Percentiles rank a stretch among this genome's conserved stretches.
Conservation (phyloP, 64 coral and sea anemone species). For the Platygyra sinensis region DNA sequence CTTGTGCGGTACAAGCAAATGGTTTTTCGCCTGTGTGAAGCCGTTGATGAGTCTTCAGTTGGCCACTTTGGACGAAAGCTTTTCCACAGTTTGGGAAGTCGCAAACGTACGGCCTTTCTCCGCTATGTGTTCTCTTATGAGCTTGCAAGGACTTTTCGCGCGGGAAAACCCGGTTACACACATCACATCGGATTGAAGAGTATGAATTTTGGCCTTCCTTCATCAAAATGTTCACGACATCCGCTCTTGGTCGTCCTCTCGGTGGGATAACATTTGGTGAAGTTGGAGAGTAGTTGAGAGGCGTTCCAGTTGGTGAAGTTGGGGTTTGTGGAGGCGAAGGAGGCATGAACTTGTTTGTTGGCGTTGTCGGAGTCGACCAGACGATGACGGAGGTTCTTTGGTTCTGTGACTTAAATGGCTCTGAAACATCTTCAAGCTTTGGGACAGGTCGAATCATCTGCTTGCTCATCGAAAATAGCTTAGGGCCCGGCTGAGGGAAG, state of each 20-base stretch:
- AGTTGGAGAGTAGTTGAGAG: constrained; percentile 38
- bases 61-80: constrained; percentile 97
- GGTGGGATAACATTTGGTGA: constrained; percentile 76
- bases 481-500: constrained; percentile 81
- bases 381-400: constrained; percentile 71
- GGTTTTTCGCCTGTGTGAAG: constrained; percentile 96
- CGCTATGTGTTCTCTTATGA: constrained; percentile 96
- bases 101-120: constrained; percentile 94
- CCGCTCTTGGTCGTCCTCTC: constrained; percentile 94
- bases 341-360: constrained; percentile 40
- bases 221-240: constrained; percentile 88
- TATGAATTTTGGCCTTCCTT: constrained; percentile 88
- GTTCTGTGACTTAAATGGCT: constrained; percentile 51
- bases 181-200: constrained; percentile 98
- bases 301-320: constrained; percentile 38
- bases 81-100: constrained; percentile 99
- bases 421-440: constrained; percentile 37
- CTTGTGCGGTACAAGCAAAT: constrained; percentile 83
- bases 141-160: constrained; percentile 99
- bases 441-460: constrained; percentile 69
- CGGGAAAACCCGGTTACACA: constrained; percentile 98
- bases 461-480: constrained; percentile 64
- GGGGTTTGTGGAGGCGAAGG: constrained; percentile 38
- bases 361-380: constrained; percentile 75
- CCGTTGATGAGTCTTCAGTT: constrained; percentile 95